Base-by-base conservation (phyloP, 2,113 vertebrate species). In the Perca fluviatilis region DNA sequence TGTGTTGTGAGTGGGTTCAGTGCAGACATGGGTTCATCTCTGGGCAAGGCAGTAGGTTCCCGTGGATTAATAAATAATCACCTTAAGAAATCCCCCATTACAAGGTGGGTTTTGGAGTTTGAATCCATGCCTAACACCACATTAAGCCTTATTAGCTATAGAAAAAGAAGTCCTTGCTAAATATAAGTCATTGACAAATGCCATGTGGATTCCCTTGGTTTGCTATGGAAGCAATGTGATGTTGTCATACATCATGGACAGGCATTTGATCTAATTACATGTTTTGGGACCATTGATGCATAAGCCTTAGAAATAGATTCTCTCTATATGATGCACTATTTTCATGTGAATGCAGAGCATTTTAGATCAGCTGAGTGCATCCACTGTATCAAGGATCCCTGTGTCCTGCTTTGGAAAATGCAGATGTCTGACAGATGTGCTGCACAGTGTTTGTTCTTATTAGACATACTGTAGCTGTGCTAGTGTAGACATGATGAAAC, bases 51-150 rank as follows among this genome's bases (percentile, higher is more conserved):
- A 73, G 79, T 84, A 89, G 88, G 88, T 89, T 92, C 66, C 76
- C 43, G 57, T 82, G 82, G 88, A 89, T 93, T 92, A 87, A 90
- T 90, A 84, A 86, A 73, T 90, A 86, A 92, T 91, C 69, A 83
- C 82, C 68, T 83, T 89, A 85, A 89, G 67, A 90, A 89, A 87
- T 84, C 78, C 77, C 72, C 65, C 54, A 73, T 72, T 89, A 63
- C 85, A 74, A 84, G 70, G 81, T 81, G 54, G 77, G 61, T 84
- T 60, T 62, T 58, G 70, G 69, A 79, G 54, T 82, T 91, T 78
- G 77, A 86, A 88, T 90, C 89, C 84, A 23, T 40, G 19, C 67
- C 50, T 70, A 54, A 70, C 67, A 69, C 30, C 75, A 49, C 23
- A 83, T 84, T 80, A 86, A 89, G 82, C 66, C 73, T 73, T 80